phyloP scores from a whole-genome alignment of 2,113 vertebrate genomes.

The Pan paniscus region DNA sequence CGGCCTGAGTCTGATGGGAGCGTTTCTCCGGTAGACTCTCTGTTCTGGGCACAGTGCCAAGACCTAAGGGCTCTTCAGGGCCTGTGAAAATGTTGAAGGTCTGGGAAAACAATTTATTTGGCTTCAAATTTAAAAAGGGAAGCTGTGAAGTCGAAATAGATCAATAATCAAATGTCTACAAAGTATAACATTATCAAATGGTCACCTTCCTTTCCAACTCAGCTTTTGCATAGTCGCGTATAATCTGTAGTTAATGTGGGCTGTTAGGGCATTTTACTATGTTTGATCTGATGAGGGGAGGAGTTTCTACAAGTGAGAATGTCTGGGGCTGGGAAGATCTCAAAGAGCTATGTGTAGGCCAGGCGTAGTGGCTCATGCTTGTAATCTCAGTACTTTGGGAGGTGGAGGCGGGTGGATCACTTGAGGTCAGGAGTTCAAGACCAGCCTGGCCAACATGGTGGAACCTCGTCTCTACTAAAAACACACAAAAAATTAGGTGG shows the following conservation, averaged over 20 bases:
- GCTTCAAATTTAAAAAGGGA: constrained; percentile 54
- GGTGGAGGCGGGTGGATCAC: too few relatives aligned
- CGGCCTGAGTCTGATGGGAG: background rate
- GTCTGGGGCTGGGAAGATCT: background rate
- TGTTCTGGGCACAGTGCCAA: constrained; percentile 55
- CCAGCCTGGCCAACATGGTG: too few relatives aligned
- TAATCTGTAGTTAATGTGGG: constrained; percentile 16
- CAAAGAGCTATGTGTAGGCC: background rate
- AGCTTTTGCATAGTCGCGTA: background rate
- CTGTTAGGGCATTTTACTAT: background rate
- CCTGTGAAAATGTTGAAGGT: constrained; percentile 36
- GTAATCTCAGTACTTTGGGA: too few relatives aligned
- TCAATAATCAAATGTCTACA: constrained; percentile 66
- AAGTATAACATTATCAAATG: constrained; percentile 36
- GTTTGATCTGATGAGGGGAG: background rate
- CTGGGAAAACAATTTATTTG: constrained; percentile 71
- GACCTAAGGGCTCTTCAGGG: constrained; percentile 36
- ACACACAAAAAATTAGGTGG: too few relatives aligned
- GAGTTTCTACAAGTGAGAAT: background rate
- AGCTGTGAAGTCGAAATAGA: constrained; percentile 55
- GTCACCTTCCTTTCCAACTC: constrained; percentile 22
- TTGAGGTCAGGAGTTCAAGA: too few relatives aligned
- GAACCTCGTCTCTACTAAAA: too few relatives aligned
- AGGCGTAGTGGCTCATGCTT: too few relatives aligned
- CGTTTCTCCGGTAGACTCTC: background rate